A percentile compares a stretch with the other conserved stretches of the same genome.
phyloP scores from a whole-genome alignment of 2,113 vertebrate species.

The Pygoscelis antarcticus region DNA sequence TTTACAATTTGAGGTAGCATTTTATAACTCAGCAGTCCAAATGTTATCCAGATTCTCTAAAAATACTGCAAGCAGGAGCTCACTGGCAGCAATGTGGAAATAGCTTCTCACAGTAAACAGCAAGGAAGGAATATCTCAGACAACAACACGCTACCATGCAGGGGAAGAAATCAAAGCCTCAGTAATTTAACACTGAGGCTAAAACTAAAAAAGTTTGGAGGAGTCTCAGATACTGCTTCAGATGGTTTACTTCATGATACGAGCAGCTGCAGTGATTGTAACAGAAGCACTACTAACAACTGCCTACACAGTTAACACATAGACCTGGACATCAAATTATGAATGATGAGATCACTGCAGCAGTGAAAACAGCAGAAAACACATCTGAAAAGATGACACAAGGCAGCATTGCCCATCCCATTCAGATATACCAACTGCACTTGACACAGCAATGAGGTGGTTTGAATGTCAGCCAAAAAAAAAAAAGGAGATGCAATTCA shows the following conservation, averaged over 20 bases:
- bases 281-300: not conserved
- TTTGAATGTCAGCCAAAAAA: constrained; percentile 49
- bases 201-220: not conserved
- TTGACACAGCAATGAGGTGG: constrained; percentile 21
- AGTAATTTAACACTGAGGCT: not conserved
- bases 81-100: not conserved
- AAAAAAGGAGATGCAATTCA: constrained; percentile 10
- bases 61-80: not conserved
- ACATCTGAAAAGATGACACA: not conserved
- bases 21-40: not conserved
- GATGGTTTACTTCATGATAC: not conserved
- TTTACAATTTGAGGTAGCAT: not conserved
- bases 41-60: not conserved
- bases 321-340: not conserved
- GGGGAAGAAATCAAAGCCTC: not conserved
- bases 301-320: not conserved
- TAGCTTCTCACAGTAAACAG: not conserved
- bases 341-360: constrained; percentile 25
- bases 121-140: not conserved
- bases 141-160: not conserved
- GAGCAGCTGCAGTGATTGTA: not conserved
- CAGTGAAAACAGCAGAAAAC: not conserved
- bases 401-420: not conserved
- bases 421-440: constrained; percentile 3
- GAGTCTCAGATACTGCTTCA: not conserved